Base-by-base conservation (phyloP, 30 jellyfish, hydroid and myxozoan genomes). In the Hydra vulgaris region DNA sequence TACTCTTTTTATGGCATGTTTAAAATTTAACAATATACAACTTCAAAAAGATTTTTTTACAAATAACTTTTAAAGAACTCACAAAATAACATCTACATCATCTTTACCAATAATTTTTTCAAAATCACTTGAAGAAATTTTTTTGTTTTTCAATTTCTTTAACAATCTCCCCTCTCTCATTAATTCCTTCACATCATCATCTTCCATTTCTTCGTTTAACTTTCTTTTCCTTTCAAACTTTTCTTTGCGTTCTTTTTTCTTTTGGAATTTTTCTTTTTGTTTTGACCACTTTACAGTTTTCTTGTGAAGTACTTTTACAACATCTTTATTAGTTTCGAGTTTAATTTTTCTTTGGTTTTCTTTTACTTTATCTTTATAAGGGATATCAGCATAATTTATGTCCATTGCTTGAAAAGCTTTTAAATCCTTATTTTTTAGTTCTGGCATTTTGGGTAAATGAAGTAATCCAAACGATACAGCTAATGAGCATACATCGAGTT, bases 361-460 rank as follows among this genome's bases (percentile, higher is more conserved):
- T 23, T 96, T 74, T 1, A 27, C 26, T 70, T 87, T 92, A 71
- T 92, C 98, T 40, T 61, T 24, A 76, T 86, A 92, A 21, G 87
- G 89, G 18, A 92, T 87, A 20, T 79, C 20, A 18, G 78, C 79
- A 19, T 81, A 17, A 70, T 87, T 85, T 23, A 87, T 61, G 25
- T 85, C 93, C 27, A 86, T 55, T 7, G 87, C 72, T 24, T 61
- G 61, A 79, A 89, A 88, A 7, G 86, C 90, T 25, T 23, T 82
- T 16, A 84, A 18, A 54, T 84, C 88, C 54, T 69, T 82, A 12
- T 84, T 85, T 56, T 78, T 81, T 61, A 94, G 19, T 86, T 94
- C 99, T 1, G 99, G 99, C 99, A 94, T 94, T 68, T 89, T 88
- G 15, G 99, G 99, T 67, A 94, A 77, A 16, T 85, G 95, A 69